These are phyloP conservation scores for Calliopsis andreniformis DNA, from an alignment of 1,140 invertebrate genomes.

Conservation along the genomic window DNA sequence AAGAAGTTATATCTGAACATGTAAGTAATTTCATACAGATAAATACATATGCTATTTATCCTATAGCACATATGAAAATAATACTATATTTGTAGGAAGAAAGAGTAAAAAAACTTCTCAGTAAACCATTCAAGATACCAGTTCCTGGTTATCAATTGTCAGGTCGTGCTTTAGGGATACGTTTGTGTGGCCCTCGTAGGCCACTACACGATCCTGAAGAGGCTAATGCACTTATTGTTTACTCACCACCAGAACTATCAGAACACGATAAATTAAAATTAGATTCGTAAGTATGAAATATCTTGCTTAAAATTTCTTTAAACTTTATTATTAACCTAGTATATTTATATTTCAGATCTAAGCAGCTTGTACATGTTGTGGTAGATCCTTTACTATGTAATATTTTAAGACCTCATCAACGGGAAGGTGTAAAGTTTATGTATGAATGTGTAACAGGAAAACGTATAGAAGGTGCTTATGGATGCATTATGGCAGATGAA, in stretches of 20 bases:
- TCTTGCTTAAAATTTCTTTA: constrained; percentile 1
- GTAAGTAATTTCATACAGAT: constrained; percentile 66
- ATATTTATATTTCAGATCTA: constrained; percentile 65
- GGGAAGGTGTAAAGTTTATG: constrained; percentile 99
- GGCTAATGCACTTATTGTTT: constrained; percentile 96
- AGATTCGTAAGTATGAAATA: constrained; percentile 81
- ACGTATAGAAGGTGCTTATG: constrained; percentile 93
- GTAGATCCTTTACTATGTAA: constrained; percentile 96
- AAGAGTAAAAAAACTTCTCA: constrained; percentile 90
- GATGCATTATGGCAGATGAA: constrained; percentile 99
- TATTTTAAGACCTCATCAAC: constrained; percentile 97
- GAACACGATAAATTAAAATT: constrained; percentile 93
- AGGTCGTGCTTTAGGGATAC: constrained; percentile 88
- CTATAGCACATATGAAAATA: constrained; percentile 11
- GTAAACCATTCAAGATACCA: constrained; percentile 97
- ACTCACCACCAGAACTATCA: constrained; percentile 90
- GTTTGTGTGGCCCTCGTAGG: constrained; percentile 85
- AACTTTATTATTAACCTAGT: constrained; percentile 11
- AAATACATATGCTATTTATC: constrained; percentile 15
- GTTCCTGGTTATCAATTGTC: constrained; percentile 93
- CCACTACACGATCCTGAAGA: constrained; percentile 96
- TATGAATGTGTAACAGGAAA: constrained; percentile 98
- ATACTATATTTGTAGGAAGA: constrained; percentile 84
- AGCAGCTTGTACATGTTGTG: constrained; percentile 76
- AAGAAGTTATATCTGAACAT: constrained; percentile 78